Evolutionary conservation across 2,113 vertebrate species (phyloP).

Genomic region (Diphyllodes magnificus): DNA sequence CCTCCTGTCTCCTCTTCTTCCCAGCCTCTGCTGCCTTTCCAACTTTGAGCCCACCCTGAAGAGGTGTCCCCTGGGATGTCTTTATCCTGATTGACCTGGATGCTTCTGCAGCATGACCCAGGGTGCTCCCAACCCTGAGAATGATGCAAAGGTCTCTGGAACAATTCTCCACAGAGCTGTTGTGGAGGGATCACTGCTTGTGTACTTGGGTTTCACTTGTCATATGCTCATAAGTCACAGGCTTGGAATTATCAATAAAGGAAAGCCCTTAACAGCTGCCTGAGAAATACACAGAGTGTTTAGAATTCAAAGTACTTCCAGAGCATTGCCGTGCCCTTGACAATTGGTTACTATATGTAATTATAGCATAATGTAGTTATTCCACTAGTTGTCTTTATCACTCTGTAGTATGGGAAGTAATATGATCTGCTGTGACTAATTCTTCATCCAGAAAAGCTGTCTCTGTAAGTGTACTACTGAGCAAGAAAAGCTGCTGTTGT

Average conservation of each 20-base stretch:
- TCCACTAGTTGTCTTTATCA: not conserved
- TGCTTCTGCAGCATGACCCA: not conserved
- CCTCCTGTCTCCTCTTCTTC: not conserved
- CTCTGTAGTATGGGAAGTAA: not conserved
- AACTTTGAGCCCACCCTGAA: not conserved
- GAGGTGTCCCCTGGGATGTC: not conserved
- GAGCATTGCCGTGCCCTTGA: not conserved
- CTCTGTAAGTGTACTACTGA: not conserved
- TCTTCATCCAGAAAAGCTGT: not conserved
- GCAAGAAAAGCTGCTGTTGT: not conserved
- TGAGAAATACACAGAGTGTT: not conserved
- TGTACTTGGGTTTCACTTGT: not conserved
- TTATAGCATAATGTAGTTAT: not conserved
- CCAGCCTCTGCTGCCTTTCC: not conserved
- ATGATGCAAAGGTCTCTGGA: not conserved
- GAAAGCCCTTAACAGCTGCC: not conserved
- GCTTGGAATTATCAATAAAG: not conserved
- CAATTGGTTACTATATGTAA: not conserved
- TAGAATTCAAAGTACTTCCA: not conserved
- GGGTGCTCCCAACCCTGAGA: not conserved
- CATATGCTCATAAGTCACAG: rapidly evolving
- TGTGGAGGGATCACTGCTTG: not conserved
- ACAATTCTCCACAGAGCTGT: not conserved
- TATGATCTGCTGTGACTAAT: not conserved
- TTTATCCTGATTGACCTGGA: not conserved